Base-by-base conservation (phyloP, 2,888 invertebrate genomes). In the Catocala nupta region DNA sequence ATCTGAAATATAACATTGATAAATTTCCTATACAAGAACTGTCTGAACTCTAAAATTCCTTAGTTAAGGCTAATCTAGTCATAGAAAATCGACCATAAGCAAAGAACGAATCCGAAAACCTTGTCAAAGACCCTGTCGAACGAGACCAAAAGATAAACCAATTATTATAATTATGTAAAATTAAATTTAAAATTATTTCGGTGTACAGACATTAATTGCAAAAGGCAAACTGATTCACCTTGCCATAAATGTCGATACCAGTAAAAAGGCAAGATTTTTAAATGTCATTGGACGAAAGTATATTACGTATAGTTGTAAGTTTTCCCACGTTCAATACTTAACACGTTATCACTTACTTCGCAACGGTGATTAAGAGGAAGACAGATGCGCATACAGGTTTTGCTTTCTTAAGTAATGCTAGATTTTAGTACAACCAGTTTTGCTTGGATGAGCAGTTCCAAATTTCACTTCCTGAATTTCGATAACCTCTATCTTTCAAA, bases 211-310 rank as follows among this genome's bases (percentile, higher is more conserved):
- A 56, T 57, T 52, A 55, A 55, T 49, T 39, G 44, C 47, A 34
- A 59, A 65, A 65, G 45, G 43, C 39, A 43, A 54, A 64, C 56
- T 48, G 55, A 62, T 55, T 34, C 55, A 54, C 75, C 78, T 78
- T 70, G 64, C 62, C 50, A 7, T 70, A 63, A 56, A 64, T 52
- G 65, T 50, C 51, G 54, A 39, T 60, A 44, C 42, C 5, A 36
- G 48, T 53, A 53, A 51, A 59, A 25, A 57, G 61, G 65, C 62
- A 44, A 70, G 16, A 49, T 9, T 60, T 53, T 63, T 59, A 55
- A 64, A 65, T 77, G 71, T 47, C 64, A 61, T 52, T 66, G 43
- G 36, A 52, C 64, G 68, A 25, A 62, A 62, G 54, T 68, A 62
- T 70, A 63, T 53, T 54, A 59, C 6, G 7, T 36, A 60, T 59